Conservation (phyloP, 2,797 vertebrate species). For the Myotis myotis region DNA sequence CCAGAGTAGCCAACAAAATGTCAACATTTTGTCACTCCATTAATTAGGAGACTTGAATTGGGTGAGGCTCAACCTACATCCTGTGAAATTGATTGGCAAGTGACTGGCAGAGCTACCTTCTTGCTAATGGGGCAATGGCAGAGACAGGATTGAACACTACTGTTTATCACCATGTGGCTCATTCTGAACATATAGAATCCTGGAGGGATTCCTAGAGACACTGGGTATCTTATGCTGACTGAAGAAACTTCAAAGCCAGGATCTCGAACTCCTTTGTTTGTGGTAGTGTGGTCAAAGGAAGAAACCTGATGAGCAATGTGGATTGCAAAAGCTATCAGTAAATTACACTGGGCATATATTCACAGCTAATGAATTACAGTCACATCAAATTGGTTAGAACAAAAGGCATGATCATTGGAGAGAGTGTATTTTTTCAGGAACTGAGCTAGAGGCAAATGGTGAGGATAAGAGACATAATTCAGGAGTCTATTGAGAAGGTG, state of each 20-base stretch:
- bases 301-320: neutral
- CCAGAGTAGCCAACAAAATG: slow-evolving; percentile 71
- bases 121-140: slow-evolving; percentile 67
- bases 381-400: neutral
- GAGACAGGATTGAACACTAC: slow-evolving; percentile 50
- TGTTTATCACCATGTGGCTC: slow-evolving; percentile 35
- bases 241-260: neutral
- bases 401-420: neutral
- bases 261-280: neutral
- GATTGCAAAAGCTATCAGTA: neutral
- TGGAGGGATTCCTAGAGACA: neutral
- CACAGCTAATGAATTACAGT: neutral
- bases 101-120: slow-evolving; percentile 72
- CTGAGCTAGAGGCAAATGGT: neutral
- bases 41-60: slow-evolving; percentile 74
- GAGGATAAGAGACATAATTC: neutral
- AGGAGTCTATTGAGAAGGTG: neutral
- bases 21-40: slow-evolving; percentile 77
- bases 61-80: slow-evolving; percentile 63
- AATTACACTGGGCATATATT: slow-evolving; percentile 1
- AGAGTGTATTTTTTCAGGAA: neutral
- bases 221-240: neutral
- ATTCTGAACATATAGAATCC: neutral
- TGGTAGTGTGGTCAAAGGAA: neutral
- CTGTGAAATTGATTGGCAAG: slow-evolving; percentile 74